Base-by-base conservation (phyloP, 2,888 invertebrate genomes). In the Amphiduros pacificus region DNA sequence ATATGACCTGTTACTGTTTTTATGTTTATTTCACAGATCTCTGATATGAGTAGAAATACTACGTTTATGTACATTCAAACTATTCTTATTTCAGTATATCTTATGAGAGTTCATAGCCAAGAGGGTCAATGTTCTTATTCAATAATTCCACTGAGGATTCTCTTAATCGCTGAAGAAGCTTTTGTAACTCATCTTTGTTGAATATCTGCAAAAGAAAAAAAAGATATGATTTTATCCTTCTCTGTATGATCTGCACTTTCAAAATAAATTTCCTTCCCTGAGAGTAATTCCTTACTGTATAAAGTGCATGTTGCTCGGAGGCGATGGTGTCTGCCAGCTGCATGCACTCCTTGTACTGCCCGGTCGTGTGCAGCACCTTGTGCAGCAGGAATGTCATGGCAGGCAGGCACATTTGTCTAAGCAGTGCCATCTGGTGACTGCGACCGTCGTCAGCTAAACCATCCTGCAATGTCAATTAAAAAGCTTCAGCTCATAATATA, bases 351-450 rank as follows among this genome's bases (percentile, higher is more conserved):
- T 89, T 87, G 71, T 90, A 87, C 72, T 91, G 88, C 65, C 88
- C 88, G 71, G 89, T 89, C 71, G 90, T 88, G 69, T 89, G 89
- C 75, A 95, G 85, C 22, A 95, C 90, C 63, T 89, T 90, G 70
- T 92, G 87, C 31, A 95, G 85, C 36, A 95, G 85, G 62, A 92
- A 84, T 5, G 89, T 88, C 58, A 93, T 80, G 85, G 94, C 91
- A 1, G 95, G 95, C 73, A 96, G 88, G 74, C 92, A 93, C 24
- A 91, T 85, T 66, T 89, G 88, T 54, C 94, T 87, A 50, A 96
- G 84, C 70, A 90, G 87, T 57, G 88, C 86, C 80, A 93, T 82
- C 80, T 93, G 91, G 70, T 89, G 87, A 9, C 84, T 81, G 72
- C 93, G 87, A 55, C 65, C 69, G 27, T 71, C 72, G 62, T 80